Conservation (phyloP, 1,140 invertebrate genomes). For the Trigoniulus corallinus region DNA sequence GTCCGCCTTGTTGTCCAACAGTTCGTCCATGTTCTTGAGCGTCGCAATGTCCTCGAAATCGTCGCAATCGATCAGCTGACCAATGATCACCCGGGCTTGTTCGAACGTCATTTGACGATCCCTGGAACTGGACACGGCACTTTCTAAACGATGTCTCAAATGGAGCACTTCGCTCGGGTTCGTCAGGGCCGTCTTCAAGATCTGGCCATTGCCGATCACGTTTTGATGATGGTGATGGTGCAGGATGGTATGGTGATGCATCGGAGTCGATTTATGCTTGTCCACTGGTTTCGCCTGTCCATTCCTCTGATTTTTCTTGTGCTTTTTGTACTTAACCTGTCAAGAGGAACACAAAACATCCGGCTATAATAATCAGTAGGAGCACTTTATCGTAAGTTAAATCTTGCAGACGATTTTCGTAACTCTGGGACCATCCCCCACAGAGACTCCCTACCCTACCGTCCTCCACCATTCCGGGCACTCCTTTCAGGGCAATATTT, state of each 20-base stretch:
- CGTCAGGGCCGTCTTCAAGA: constrained; percentile 80
- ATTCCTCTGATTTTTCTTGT: constrained; percentile 53
- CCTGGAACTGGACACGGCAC: constrained; percentile 63
- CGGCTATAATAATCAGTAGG: neutral
- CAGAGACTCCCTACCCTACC: neutral
- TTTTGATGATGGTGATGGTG: constrained; percentile 33
- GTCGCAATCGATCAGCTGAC: constrained; percentile 80
- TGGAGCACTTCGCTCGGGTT: constrained; percentile 83
- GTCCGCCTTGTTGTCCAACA: constrained; percentile 65
- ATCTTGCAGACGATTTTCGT: no score
- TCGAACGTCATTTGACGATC: constrained; percentile 65
- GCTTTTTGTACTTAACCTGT: constrained; percentile 93
- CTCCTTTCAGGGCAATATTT: no score
- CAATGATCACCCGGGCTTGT: constrained; percentile 64
- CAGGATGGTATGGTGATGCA: neutral
- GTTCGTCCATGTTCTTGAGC: constrained; percentile 64
- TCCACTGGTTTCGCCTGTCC: constrained; percentile 18
- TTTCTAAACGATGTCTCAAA: constrained; percentile 67
- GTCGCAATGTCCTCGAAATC: constrained; percentile 90
- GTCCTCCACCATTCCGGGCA: constrained; percentile 1
- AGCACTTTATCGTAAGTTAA: no score
- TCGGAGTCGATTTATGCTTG: neutral
- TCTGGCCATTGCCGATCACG: constrained; percentile 64
- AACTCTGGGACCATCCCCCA: neutral
- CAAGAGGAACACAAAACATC: neutral